phyloP scores from a whole-genome alignment of 2,797 vertebrate species.

The Myotis daubentonii region DNA sequence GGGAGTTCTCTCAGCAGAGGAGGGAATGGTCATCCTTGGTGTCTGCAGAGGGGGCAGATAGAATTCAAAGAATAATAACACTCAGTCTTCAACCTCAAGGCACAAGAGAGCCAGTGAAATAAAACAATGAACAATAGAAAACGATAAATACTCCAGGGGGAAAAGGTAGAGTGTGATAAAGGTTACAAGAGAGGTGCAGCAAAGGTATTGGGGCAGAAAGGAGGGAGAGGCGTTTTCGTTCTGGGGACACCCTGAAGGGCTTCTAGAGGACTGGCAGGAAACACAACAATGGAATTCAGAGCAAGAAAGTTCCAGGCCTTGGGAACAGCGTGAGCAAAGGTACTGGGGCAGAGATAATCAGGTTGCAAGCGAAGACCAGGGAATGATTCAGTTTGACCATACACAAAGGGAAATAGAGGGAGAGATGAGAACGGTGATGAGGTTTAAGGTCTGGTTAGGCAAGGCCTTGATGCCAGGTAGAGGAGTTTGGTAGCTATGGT shows the following conservation, averaged over 20 bases:
- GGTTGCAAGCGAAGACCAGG: neutral
- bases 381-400: neutral
- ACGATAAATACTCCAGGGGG: neutral
- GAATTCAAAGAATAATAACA: neutral
- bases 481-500: neutral
- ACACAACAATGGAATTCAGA: neutral
- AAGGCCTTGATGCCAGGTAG: neutral
- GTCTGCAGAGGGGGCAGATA: neutral
- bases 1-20: neutral
- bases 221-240: neutral
- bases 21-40: neutral
- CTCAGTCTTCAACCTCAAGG: neutral
- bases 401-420: neutral
- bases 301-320: neutral
- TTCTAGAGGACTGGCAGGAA: neutral
- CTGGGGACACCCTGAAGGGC: neutral
- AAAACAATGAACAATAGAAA: neutral
- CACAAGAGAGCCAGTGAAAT: neutral
- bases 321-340: neutral
- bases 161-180: neutral
- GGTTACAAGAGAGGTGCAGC: neutral
- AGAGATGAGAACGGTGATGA: neutral
- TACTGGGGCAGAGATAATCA: neutral
- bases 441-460: neutral
- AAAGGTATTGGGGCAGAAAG: neutral